Base-by-base conservation (phyloP, 2,888 invertebrate genomes). In the Eupelmus urozonus region DNA sequence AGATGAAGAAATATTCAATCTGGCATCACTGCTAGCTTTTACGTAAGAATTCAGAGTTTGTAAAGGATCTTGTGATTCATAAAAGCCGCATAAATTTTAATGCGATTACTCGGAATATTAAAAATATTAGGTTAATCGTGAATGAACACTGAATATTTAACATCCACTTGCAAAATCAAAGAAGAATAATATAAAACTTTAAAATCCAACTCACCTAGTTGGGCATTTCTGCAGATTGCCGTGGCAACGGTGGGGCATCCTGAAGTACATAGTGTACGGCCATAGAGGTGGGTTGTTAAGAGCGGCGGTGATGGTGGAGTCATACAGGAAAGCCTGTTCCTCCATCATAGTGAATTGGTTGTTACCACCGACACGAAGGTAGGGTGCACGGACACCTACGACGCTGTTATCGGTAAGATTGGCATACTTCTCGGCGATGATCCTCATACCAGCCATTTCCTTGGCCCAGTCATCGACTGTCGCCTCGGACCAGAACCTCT, bases 211-310 rank as follows among this genome's bases (percentile, higher is more conserved):
- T 79, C 67, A 89, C 88, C 97, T 94, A 1, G 96, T 97, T 13
- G 97, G 97, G 88, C 97, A 97, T 88, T 94, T 96, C 89, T 97
- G 97, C 77, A 96, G 91, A 90, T 97, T 97, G 81, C 97, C 97
- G 88, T 97, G 97, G 87, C 98, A 98, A 79, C 96, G 93, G 90
- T 97, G 97, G 0, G 97, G 97, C 96, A 98, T 97, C 86, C 96
- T 94, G 93, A 97, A 98, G 92, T 98, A 98, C 95, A 98, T 96
- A 76, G 98, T 98, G 92, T 98, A 98, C 2, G 98, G 98, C 98
- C 98, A 98, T 83, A 97, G 93, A 70, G 97, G 97, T 23, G 96
- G 96, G 88, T 97, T 96, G 83, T 95, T 96, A 49, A 97, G 92
- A 0, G 97, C 96, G 1, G 97, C 96, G 0, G 97, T 97, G 88